Conservation (phyloP, 2,113 vertebrate genomes). For the Poeciliopsis retropinna region DNA sequence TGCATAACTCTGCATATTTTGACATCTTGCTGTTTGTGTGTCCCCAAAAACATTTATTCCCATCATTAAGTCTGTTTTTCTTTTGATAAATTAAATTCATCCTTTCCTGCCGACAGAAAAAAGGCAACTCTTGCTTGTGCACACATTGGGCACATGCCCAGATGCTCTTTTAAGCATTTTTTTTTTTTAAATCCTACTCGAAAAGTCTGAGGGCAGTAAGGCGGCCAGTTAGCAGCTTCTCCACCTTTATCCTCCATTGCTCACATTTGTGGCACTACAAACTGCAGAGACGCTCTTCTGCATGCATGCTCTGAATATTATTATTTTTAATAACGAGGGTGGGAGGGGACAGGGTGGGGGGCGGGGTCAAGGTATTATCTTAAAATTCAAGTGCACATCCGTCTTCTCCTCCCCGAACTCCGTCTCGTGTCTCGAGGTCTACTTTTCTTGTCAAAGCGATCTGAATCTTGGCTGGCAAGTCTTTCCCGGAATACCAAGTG, state of each 20-base stretch:
- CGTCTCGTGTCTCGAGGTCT: constrained; percentile 40
- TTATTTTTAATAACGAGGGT: constrained; percentile 39
- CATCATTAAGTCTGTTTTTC: constrained; percentile 21
- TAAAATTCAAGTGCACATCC: constrained; percentile 38
- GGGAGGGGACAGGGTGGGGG: constrained; percentile 7
- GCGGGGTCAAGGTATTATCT: constrained; percentile 54
- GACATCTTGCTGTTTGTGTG: constrained; percentile 33
- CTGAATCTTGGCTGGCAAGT: constrained; percentile 37
- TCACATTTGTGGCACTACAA: constrained; percentile 28
- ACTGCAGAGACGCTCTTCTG: constrained; percentile 12
- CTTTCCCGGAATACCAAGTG: constrained; percentile 66
- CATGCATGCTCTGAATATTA: constrained; percentile 43
- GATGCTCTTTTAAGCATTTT: constrained; percentile 40
- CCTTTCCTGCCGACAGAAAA: constrained; percentile 17
- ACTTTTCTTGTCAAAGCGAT: constrained; percentile 57
- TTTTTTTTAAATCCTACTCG: constrained; percentile 38
- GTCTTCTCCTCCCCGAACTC: constrained; percentile 5
- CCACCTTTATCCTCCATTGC: constrained; percentile 31
- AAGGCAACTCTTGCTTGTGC: constrained; percentile 21
- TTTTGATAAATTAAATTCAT: constrained; percentile 28
- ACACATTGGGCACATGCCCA: constrained; percentile 18
- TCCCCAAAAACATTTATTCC: constrained; percentile 29
- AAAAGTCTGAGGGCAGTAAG: constrained; percentile 53
- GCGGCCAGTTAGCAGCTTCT: constrained; percentile 46
- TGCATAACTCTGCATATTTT: constrained; percentile 65